These are phyloP conservation scores for Lepidotrigona ventralis DNA, from an alignment of 1,140 invertebrate species.

Conservation along the genomic window DNA sequence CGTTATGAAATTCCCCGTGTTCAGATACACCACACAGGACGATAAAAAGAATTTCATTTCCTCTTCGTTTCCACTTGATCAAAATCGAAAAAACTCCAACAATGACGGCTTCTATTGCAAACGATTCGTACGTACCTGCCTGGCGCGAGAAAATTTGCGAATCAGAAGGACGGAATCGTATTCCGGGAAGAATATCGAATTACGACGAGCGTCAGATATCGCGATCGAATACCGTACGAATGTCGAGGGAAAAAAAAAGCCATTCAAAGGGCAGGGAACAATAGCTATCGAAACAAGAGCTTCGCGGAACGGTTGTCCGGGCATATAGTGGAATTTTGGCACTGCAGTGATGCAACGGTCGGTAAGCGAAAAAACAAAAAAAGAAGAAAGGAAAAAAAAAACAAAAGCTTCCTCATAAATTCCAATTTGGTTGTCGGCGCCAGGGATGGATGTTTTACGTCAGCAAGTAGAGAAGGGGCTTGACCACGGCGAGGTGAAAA, in stretches of 20 bases:
- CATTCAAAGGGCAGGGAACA: constrained; percentile 22
- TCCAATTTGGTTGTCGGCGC: constrained; percentile 51
- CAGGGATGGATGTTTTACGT: constrained; percentile 51
- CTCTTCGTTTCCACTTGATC: no score
- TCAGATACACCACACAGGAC: not conserved
- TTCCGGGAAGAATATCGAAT: not conserved
- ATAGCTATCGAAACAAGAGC: constrained; percentile 7
- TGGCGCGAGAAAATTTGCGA: not conserved
- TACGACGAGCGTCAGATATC: not conserved
- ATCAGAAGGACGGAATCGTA: not conserved
- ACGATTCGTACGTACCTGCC: not conserved
- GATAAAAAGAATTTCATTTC: not conserved
- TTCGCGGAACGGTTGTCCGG: constrained; percentile 3
- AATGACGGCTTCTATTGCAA: not conserved
- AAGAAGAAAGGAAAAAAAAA: not conserved
- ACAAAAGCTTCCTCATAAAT: constrained; percentile 50
- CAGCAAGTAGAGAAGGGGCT: constrained; percentile 10
- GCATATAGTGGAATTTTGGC: constrained; percentile 26
- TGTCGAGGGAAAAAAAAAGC: not conserved
- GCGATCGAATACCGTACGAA: not conserved
- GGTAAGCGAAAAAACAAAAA: not conserved
- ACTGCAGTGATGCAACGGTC: constrained; percentile 5
- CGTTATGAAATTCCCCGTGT: not conserved
- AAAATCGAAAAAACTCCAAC: not conserved
- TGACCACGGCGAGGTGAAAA: not conserved